phyloP scores from a whole-genome alignment of 2,113 vertebrate genomes.

The Strix aluco region DNA sequence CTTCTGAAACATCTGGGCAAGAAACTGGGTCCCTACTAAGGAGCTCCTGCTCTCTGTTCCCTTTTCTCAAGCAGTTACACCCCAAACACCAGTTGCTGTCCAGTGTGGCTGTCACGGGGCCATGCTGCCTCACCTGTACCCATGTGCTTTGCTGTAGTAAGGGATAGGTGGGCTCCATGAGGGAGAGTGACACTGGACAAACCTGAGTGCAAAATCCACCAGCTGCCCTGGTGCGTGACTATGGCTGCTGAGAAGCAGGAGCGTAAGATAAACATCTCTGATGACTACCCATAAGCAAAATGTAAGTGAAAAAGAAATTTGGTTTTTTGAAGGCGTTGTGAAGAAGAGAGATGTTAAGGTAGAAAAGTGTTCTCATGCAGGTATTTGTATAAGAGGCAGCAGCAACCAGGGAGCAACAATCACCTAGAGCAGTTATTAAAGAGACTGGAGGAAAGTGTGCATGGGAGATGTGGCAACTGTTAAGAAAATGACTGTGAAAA shows the following conservation, averaged over 20 bases:
- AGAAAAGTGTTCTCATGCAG: background rate
- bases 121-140: background rate
- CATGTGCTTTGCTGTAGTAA: background rate
- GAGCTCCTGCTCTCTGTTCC: background rate
- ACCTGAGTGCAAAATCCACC: background rate
- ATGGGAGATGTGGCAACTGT: background rate
- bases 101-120: accelerated
- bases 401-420: background rate
- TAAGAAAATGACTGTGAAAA: conserved; percentile 4
- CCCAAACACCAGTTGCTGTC: background rate
- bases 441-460: background rate
- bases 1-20: background rate
- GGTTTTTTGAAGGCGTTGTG: background rate
- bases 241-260: background rate
- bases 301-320: background rate
- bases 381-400: background rate
- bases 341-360: background rate
- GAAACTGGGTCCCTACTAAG: background rate
- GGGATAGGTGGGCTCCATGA: background rate
- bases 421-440: background rate
- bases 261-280: background rate
- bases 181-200: background rate
- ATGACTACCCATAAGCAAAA: background rate
- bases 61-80: background rate
- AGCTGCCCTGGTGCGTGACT: background rate